Evolutionary conservation across 2,113 vertebrate genomes (phyloP), one percentile per base, ranked within the genome.

Genomic region (Petaurus breviceps): DNA sequence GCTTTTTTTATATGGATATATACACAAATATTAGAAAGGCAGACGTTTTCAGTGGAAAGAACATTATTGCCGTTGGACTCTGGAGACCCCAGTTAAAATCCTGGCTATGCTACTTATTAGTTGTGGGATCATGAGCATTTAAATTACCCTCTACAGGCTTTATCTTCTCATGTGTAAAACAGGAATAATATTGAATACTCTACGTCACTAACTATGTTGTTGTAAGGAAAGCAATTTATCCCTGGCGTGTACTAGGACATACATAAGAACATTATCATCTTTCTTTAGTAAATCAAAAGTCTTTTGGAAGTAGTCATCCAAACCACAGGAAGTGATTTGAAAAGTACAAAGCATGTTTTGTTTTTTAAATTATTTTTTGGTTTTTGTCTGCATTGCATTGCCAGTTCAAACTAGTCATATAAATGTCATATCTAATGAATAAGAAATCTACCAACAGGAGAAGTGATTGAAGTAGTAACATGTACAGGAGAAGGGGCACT

Each of bases 381-480:
- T 51, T 97, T 97, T 94, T 90, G 92, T 96, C 92, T 89, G 22
- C 51, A 37, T 90, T 46, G 2, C 0, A 7, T 77, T 84, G 2
- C 1, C 53, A 23, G 14, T 8, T 93, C 91, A 77, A 92, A 89
- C 61, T 94, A 95, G 68, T 95, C 91, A 37, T 61, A 90, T 8
- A 25, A 93, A 24, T 0, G 0, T 31, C 12, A 0, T 51, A 93
- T 92, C 53, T 92, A 43, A 26, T 46, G 28, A 94, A 92, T n/a
- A 77, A 96, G 90, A 93, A 92, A 68, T 10, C 8, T 28, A 91
- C 37, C n/a, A 93, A 94, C 10, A 98, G 96, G 51, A 97, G 52
- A 95, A 95, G 94, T 16, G 9, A 90, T 94, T 91, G 55, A 96
- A 68, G n/a, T 43, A 43, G 68, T 43, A 43, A 43, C 68, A 84